A percentile compares a stretch with the other conserved stretches of the same genome.
phyloP scores from a whole-genome alignment of 92 coral and sea anemone species.

The Epizoanthus ramosus region DNA sequence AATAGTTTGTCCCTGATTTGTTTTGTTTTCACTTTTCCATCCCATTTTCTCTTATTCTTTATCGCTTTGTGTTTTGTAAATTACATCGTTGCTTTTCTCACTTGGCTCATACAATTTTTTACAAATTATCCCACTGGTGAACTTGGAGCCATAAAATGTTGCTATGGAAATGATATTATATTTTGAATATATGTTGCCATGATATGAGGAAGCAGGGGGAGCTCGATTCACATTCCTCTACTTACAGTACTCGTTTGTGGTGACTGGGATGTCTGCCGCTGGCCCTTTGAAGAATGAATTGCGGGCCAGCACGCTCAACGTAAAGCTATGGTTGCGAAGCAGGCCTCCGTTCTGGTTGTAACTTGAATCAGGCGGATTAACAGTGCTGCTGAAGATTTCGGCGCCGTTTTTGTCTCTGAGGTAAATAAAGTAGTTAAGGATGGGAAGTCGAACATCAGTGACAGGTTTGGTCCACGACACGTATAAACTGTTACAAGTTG shows the following conservation, averaged over 20 bases:
- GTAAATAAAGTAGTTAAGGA: background rate
- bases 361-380: background rate
- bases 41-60: no score
- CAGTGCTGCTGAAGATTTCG: background rate
- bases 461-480: background rate
- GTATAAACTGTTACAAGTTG: slow-evolving; percentile 17
- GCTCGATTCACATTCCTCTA: background rate
- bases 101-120: no score
- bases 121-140: no score
- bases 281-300: background rate
- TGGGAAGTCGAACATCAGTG: background rate
- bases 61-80: no score
- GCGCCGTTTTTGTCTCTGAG: background rate
- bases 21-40: no score
- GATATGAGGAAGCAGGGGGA: no score
- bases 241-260: slow-evolving; percentile 19
- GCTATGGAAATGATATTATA: no score
- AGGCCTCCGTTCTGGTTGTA: background rate
- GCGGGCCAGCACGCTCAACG: background rate
- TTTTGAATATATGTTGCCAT: no score
- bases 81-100: no score
- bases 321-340: background rate
- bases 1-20: no score
- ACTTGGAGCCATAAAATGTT: no score
- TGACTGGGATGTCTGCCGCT: background rate